phyloP scores from a whole-genome alignment of 2,113 vertebrate genomes.

The Harpagus bidentatus region DNA sequence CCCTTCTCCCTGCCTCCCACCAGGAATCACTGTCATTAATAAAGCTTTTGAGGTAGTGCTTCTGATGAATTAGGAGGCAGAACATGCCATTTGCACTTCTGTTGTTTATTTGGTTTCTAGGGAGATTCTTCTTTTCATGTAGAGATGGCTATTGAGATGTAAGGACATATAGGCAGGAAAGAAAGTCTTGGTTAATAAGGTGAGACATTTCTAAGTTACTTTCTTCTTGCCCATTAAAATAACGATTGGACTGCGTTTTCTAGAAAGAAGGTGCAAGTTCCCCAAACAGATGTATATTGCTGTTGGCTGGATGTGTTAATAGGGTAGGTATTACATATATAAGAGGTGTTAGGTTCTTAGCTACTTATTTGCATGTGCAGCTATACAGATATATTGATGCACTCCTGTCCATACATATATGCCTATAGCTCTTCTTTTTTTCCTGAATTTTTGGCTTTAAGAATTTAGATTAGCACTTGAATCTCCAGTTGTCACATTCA shows the following conservation, averaged over 20 bases:
- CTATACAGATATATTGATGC: not conserved
- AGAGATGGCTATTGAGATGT: not conserved
- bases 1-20: not conserved
- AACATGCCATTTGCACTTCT: not conserved
- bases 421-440: not conserved
- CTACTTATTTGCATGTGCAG: not conserved
- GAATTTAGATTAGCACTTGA: not conserved
- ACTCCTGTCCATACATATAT: not conserved
- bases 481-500: not conserved
- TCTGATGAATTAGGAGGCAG: not conserved
- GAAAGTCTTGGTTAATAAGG: not conserved
- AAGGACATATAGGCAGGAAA: not conserved
- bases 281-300: not conserved
- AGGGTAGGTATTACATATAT: not conserved
- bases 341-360: slow-evolving; percentile 12
- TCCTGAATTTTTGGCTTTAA: not conserved
- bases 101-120: not conserved
- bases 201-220: not conserved
- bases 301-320: slow-evolving; percentile 25
- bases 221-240: not conserved
- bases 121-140: not conserved
- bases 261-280: not conserved
- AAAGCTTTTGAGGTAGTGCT: not conserved
- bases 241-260: not conserved
- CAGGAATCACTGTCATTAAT: not conserved